phyloP scores from a whole-genome alignment of 2,113 vertebrate genomes.

The Plotosus lineatus region DNA sequence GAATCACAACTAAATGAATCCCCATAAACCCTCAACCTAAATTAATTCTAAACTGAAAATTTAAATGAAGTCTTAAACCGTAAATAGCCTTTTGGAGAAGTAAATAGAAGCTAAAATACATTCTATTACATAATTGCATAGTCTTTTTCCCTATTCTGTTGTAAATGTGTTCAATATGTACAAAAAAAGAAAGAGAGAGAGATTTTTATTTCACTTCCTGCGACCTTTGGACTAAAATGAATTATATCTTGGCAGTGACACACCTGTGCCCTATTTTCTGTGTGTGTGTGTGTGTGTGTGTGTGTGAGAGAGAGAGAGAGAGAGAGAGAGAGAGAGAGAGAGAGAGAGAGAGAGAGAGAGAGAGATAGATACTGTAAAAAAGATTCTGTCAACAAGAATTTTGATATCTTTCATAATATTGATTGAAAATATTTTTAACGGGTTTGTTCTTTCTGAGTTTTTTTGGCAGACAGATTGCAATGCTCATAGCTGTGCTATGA shows the following conservation, averaged over 20 bases:
- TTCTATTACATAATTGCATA: too few species aligned
- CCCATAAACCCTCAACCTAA: too few species aligned
- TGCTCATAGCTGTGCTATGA: background rate
- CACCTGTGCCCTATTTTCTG: background rate
- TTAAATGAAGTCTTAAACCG: too few species aligned
- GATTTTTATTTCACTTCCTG: background rate
- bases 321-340: too few species aligned
- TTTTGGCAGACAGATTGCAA: background rate
- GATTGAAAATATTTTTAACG: background rate
- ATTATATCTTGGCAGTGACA: background rate
- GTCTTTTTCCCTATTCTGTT: too few species aligned
- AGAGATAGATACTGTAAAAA: constrained; percentile 3
- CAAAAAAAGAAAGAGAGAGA: background rate
- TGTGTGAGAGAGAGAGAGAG: background rate
- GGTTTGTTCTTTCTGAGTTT: background rate
- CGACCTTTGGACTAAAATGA: background rate
- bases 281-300: constrained; percentile 15
- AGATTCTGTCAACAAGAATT: constrained; percentile 34
- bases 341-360: too few species aligned
- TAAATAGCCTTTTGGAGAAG: too few species aligned
- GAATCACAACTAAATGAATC: too few species aligned
- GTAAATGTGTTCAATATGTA: too few species aligned
- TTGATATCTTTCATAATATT: constrained; percentile 25
- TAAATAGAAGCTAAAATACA: too few species aligned
- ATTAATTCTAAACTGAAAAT: too few species aligned